Evolutionary conservation across 2,888 invertebrate species (phyloP), one percentile per base, ranked within the genome.

Genomic region (Spodoptera exigua): DNA sequence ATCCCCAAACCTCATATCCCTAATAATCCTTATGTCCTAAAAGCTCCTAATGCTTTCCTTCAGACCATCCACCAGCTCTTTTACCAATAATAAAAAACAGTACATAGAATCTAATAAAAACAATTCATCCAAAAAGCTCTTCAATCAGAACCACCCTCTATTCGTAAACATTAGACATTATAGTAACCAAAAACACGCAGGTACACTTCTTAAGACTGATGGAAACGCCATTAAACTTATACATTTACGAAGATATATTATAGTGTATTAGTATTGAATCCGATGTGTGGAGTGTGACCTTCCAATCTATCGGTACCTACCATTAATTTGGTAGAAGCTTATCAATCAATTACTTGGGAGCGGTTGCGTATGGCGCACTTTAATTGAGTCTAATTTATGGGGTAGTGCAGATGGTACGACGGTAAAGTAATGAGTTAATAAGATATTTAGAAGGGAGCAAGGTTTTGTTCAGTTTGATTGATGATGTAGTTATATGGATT

Each of bases 181-280:
- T 53, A n/a, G n/a, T n/a, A n/a, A 34, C 43, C 35, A 41, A 51
- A 59, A 74, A 54, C 61, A 61, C 41, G 45, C 43, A 43, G 60
- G 60, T 65, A 47, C 59, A 68, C 53, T 72, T 61, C 44, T 52
- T 17, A 57, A 77, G 69, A 64, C 56, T 61, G 61, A 74, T 77
- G 27, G 27, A 9, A 64, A 64, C 66, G 34, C 46, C 57, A 62
- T 48, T 57, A 53, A 65, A 74, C 61, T 80, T 78, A 72, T 81
- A 82, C 81, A 78, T 78, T 70, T 67, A 57, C 70, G 74, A 82
- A 83, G 82, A 83, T 73, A 78, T 74, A 83, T 83, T 61, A 77
- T 27, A 58, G 49, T 72, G 66, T 78, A 81, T 82, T 82, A 79
- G 79, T 75, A 78, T 79, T 71, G 70, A 74, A 74, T 69, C 63